phyloP scores from a whole-genome alignment of 2,888 invertebrate species.

The Acanthosepion esculentum region DNA sequence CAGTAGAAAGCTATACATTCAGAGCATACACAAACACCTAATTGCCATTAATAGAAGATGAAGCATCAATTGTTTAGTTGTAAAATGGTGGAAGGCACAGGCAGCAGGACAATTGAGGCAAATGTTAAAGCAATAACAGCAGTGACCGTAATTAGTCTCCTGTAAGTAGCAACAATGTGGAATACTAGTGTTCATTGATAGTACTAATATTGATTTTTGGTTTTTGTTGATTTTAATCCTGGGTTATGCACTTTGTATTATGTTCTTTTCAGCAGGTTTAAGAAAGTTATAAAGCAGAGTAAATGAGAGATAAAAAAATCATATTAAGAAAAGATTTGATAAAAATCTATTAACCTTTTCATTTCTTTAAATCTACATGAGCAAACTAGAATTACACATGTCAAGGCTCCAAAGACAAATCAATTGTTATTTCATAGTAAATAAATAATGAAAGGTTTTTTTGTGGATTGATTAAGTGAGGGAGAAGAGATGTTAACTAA shows the following conservation, averaged over 20 bases:
- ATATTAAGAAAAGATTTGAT: neutral
- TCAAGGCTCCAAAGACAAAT: neutral
- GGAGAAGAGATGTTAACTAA: neutral
- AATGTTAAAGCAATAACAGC: constrained; percentile 8
- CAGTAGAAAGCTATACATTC: neutral
- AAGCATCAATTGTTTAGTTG: neutral
- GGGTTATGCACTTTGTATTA: neutral
- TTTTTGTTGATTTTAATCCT: neutral
- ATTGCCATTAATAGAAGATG: neutral
- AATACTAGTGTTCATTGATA: neutral
- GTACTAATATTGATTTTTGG: neutral
- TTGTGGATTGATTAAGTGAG: neutral
- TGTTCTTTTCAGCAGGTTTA: neutral
- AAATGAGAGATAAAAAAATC: neutral
- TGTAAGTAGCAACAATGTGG: constrained; percentile 33
- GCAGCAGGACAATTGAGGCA: neutral
- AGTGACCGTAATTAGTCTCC: neutral
- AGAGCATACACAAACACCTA: neutral
- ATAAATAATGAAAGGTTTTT: constrained; percentile 15
- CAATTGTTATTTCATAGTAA: neutral
- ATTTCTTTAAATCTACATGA: neutral
- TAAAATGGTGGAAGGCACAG: neutral
- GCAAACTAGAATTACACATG: neutral
- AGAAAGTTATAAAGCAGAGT: neutral
- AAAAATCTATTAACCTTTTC: neutral